Base-by-base conservation (phyloP, 2,888 invertebrate species). In the Caenorhabditis sp. region DNA sequence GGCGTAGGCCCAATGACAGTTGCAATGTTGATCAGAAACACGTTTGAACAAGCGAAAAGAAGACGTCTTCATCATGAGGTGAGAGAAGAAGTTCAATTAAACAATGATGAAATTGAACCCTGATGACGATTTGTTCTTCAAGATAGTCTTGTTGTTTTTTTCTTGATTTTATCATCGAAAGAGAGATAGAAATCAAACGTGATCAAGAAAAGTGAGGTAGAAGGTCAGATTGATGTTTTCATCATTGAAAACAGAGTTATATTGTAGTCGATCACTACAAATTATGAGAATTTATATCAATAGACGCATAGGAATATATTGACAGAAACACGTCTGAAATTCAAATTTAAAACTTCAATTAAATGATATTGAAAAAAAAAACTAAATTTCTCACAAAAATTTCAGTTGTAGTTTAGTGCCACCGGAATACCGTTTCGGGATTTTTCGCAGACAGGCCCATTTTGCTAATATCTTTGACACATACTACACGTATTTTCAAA, bases 1-100 rank as follows among this genome's bases (percentile, higher is more conserved):
- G 99, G 99, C 75, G 97, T 99, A 71, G 99, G 99, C 0, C 99
- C 97, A 19, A 97, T 99, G 96, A 99, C 99, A 0, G 99, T 91
- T 0, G 95, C 96, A 23, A 94, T 96, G 77, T 83, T 91, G 66
- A 86, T 90, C 53, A 92, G 92, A 83, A 99, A 99, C 90, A 97
- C 96, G 0, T 93, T 95, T 43, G 91, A 92, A 78, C 93, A 95
- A 61, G 95, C 95, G 10, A 90, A 92, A 82, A 66, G 71, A 58
- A 67, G 83, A 24, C 60, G 79, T 54, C 75, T 78, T 27, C 59
- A 61, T 23, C 58, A 67, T 58, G 75, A 70, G 61, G 77, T 73
- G 10, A 24, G 10, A 19, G 24, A 17, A 19, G 5, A 12, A 57
- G 10, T 27, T 26, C n/a, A 26, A 57, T 57, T 14, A n/a, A 57